These are phyloP conservation scores for Meandrina meandrites DNA, from an alignment of 92 coral and sea anemone genomes.

Conservation along the genomic window DNA sequence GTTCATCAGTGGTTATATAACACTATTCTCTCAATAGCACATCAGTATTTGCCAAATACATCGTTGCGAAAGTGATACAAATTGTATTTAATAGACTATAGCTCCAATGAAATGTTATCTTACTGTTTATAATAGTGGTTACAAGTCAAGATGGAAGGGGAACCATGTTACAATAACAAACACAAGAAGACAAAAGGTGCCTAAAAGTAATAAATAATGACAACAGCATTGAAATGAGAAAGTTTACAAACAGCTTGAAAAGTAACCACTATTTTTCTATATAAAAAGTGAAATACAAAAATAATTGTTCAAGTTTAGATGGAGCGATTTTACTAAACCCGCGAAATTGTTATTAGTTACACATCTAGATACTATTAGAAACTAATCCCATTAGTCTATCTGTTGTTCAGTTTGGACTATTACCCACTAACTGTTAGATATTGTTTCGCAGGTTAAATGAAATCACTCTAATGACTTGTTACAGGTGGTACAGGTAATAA, in stretches of 20 bases:
- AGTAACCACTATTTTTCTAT: background rate
- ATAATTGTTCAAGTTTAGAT: slow-evolving; percentile 9
- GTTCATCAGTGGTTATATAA: background rate
- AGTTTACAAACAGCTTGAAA: background rate
- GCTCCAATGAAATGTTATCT: background rate
- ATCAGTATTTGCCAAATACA: background rate
- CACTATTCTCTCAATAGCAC: background rate
- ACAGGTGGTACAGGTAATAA: background rate
- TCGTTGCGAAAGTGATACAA: background rate
- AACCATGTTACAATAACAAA: background rate
- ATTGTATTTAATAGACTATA: background rate
- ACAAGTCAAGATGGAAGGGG: background rate
- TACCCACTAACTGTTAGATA: too few species aligned
- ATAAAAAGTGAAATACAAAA: slow-evolving; percentile 25
- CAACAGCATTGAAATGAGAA: background rate
- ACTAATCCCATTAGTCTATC: too few species aligned
- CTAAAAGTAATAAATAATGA: background rate
- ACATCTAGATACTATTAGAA: too few species aligned
- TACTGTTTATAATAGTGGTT: background rate
- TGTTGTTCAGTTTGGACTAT: too few species aligned
- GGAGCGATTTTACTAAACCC: too few species aligned
- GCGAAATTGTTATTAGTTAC: too few species aligned
- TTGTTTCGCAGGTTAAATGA: too few species aligned
- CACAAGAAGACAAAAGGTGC: background rate
- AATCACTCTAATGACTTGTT: background rate